These are phyloP conservation scores for Drosophila algonquin DNA, from an alignment of 2,888 invertebrate genomes.

Conservation along the genomic window DNA sequence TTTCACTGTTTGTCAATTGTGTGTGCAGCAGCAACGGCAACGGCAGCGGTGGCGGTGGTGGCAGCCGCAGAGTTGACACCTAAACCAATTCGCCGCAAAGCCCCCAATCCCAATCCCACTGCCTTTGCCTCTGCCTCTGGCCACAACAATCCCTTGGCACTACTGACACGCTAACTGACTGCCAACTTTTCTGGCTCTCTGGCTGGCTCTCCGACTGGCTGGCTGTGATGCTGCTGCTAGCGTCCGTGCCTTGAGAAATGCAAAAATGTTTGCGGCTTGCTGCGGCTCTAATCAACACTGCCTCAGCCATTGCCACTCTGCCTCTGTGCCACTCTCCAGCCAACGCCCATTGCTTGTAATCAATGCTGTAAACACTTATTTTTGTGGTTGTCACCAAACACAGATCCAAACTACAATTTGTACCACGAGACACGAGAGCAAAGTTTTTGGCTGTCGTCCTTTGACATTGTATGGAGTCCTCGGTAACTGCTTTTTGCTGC, in stretches of 20 bases:
- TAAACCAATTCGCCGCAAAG: conserved; percentile 54
- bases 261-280: conserved; percentile 65
- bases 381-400: conserved; percentile 70
- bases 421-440: conserved; percentile 11
- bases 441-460: conserved; percentile 10
- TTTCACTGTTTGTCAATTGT: conserved; percentile 78
- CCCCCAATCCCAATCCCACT: conserved; percentile 7
- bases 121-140: not conserved
- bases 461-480: conserved; percentile 3
- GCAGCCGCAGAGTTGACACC: conserved; percentile 68
- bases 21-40: conserved; percentile 30
- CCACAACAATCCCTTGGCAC: conserved; percentile 56
- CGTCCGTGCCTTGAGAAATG: conserved; percentile 58
- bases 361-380: conserved; percentile 80
- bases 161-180: conserved; percentile 70
- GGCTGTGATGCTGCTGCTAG: conserved; percentile 11
- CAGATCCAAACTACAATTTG: conserved; percentile 25
- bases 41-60: conserved; percentile 24
- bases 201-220: not conserved
- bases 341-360: conserved; percentile 66
- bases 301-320: conserved; percentile 5
- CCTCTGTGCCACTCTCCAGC: conserved; percentile 28
- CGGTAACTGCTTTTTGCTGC: conserved; percentile 34
- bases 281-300: conserved; percentile 65
- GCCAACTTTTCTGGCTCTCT: conserved; percentile 4